Evolutionary conservation across 2,797 vertebrate genomes (phyloP).

Genomic region (Xiphorhynchus erythropygius): DNA sequence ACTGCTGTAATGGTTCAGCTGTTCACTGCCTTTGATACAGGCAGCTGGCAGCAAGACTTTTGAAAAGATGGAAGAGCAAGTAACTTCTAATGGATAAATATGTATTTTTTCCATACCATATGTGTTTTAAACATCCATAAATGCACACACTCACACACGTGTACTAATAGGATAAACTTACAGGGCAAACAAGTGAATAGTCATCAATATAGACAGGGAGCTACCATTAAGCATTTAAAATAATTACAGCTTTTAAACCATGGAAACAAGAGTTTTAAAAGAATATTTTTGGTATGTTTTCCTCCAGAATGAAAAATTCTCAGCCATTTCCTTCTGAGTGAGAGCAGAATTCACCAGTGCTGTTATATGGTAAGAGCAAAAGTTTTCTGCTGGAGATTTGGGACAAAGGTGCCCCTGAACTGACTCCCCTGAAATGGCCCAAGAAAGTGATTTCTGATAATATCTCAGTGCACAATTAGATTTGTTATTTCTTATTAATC

Average conservation of each 20-base stretch:
- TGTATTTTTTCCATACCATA: neutral
- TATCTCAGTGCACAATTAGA: neutral
- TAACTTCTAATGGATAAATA: constrained; percentile 31
- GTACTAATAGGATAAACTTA: neutral
- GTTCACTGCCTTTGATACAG: constrained; percentile 4
- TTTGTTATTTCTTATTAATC: neutral
- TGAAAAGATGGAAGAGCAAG: constrained; percentile 25
- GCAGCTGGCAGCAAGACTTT: constrained; percentile 21
- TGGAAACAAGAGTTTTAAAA: neutral
- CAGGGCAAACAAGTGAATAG: constrained; percentile 11
- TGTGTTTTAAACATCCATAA: constrained; percentile 29
- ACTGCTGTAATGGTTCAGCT: constrained; percentile 47
- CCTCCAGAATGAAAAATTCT: neutral
- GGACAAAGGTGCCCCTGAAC: neutral
- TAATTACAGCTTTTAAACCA: constrained; percentile 49
- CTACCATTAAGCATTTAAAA: constrained; percentile 50
- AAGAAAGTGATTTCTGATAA: neutral
- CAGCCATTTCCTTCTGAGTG: neutral
- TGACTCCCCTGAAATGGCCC: neutral
- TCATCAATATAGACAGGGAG: neutral
- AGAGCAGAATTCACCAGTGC: neutral
- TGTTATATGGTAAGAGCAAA: neutral
- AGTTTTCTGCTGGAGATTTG: neutral
- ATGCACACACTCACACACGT: neutral
- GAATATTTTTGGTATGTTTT: neutral